Evolutionary conservation across 92 coral and sea anemone genomes (phyloP).

Genomic region (Virgularia gustaviana): DNA sequence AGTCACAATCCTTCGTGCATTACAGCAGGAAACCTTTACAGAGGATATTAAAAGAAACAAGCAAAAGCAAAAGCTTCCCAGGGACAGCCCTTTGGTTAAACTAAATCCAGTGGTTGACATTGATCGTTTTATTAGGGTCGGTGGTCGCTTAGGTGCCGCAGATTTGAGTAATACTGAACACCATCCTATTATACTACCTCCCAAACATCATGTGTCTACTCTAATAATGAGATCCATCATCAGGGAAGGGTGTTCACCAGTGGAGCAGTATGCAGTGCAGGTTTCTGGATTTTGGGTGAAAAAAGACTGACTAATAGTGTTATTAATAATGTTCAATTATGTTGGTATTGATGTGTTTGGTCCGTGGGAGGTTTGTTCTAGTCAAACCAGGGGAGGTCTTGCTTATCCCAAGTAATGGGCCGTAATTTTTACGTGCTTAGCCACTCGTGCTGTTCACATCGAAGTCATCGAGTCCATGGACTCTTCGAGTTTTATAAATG

Average conservation of each 20-base stretch:
- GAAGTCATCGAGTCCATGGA: no score
- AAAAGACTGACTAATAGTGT: constrained; percentile 29
- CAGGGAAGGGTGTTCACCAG: constrained; percentile 52
- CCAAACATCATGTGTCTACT: constrained; percentile 11
- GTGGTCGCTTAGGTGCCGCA: constrained; percentile 37
- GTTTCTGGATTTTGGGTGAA: constrained; percentile 49
- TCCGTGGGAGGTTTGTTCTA: no score
- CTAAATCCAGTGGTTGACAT: constrained; percentile 31
- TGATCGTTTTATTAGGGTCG: constrained; percentile 30
- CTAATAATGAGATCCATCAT: constrained; percentile 31
- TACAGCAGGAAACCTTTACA: constrained; percentile 24
- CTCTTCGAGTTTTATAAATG: no score
- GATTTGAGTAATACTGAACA: constrained; percentile 20
- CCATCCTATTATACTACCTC: constrained; percentile 15
- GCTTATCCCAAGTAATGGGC: no score
- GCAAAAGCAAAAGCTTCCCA: constrained; percentile 23
- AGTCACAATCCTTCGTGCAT: constrained; percentile 7
- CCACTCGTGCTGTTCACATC: no score
- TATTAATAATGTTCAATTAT: constrained; percentile 36
- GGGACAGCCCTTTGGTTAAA: constrained; percentile 24
- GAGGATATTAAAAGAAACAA: constrained; percentile 12
- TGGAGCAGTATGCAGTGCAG: constrained; percentile 23
- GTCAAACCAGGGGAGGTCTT: no score
- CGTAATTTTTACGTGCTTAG: no score
- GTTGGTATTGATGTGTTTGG: no score